Evolutionary conservation across 2,888 invertebrate species (phyloP).

Genomic region (Drosophila parthenogenetica): DNA sequence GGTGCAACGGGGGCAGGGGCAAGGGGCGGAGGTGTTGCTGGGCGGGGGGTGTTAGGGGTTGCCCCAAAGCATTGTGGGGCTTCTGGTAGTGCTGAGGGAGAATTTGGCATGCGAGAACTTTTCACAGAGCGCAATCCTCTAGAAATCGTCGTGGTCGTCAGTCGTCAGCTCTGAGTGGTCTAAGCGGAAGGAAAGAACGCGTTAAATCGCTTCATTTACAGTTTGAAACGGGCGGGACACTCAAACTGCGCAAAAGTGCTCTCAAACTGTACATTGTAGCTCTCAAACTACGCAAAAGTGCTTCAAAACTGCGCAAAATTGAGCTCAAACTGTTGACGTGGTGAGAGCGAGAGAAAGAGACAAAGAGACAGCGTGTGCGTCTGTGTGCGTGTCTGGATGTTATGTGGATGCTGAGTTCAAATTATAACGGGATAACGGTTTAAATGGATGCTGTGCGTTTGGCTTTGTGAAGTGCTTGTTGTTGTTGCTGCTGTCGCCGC

Average conservation of each 20-base stretch:
- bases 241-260: constrained; percentile 29
- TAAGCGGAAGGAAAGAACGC: constrained; percentile 49
- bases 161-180: constrained; percentile 66
- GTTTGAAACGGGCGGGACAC: constrained; percentile 40
- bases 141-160: constrained; percentile 19
- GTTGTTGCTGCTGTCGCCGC: background rate
- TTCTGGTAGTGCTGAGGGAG: constrained; percentile 71
- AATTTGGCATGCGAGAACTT: background rate
- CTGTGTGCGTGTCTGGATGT: constrained; percentile 1
- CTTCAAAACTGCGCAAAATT: constrained; percentile 18
- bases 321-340: background rate
- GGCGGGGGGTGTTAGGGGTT: constrained; percentile 2
- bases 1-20: constrained; percentile 27
- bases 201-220: constrained; percentile 55
- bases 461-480: constrained; percentile 1
- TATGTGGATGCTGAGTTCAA: constrained; percentile 7
- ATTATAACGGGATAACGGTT: constrained; percentile 24
- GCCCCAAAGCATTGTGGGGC: constrained; percentile 70
- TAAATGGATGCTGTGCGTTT: constrained; percentile 10
- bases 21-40: background rate
- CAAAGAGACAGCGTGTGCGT: too few species aligned
- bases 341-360: constrained; percentile 1
- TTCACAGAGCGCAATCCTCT: constrained; percentile 70
- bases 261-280: constrained; percentile 1
- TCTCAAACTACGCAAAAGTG: background rate